Base-by-base conservation (phyloP, 2,113 vertebrate species). In the Malurus elegans region DNA sequence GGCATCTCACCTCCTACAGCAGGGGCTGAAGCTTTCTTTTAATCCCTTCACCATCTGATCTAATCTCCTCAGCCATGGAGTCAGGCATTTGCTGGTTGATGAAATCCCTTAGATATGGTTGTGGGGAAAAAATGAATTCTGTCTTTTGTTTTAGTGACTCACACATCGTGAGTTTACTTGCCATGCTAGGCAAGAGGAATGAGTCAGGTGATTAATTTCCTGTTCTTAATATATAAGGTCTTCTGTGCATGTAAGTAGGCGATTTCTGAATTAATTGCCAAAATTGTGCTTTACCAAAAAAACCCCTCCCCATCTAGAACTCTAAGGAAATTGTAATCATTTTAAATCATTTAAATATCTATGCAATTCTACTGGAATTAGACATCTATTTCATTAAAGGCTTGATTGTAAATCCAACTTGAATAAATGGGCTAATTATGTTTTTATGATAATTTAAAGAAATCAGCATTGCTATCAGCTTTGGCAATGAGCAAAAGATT, bases 371-470 rank as follows among this genome's bases (percentile, higher is more conserved):
- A 1, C 54, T 84, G 18, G 26, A 76, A 72, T 44, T 73, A 58
- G 64, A 32, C 7, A 44, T 45, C 19, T 71, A 18, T 74, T 83
- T 80, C 26, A 26, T 70, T 45, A 75, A 48, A 64, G 14, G 25
- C 26, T 75, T 71, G 47, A 61, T 50, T 78, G 3, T 69, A 92
- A 90, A 67, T 75, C 26, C 18, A 73, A 5, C 19, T 51, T 72
- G 4, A 50, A 74, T 47, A 73, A 81, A 84, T 19, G 6, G 14
- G 8, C 26, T 71, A 61, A 66, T 44, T 34, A 53, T 19, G 2
- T n/a, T 88, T 84, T 84, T 78, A n/a, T 58, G 29, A 47, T 72
- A 18, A 20, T 85, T 69, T 60, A 45, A 87, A 73, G n/a, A 86
- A 71, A 64, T 70, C 38, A 57, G 18, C 9, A 1, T 67, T 74